Evolutionary conservation across 2,113 vertebrate species (phyloP).

Genomic region (Nibea albiflora): DNA sequence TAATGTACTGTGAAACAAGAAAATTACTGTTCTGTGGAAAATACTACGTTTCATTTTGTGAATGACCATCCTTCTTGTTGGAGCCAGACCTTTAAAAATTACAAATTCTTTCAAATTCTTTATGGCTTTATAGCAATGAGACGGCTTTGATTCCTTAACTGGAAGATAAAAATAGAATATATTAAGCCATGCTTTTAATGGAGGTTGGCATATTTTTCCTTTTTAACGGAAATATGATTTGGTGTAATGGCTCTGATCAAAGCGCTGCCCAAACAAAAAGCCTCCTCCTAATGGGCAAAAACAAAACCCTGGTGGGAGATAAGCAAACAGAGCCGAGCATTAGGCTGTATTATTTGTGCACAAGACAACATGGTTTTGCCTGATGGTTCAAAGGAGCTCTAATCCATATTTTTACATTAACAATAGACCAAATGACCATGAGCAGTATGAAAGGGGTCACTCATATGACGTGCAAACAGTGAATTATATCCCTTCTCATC

Average conservation of each 20-base stretch:
- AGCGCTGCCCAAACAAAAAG: not conserved
- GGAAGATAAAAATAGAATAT: not conserved
- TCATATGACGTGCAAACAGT: not conserved
- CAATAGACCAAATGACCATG: not conserved
- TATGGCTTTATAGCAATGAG: not conserved
- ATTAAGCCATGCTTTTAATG: not conserved
- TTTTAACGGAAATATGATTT: not conserved
- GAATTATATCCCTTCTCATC: not conserved
- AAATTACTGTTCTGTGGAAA: not conserved
- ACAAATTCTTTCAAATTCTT: not conserved
- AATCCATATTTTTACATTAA: not conserved
- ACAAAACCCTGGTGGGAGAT: not conserved
- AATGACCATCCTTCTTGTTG: not conserved
- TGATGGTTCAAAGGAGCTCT: not conserved
- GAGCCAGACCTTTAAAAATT: not conserved
- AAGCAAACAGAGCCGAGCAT: not conserved
- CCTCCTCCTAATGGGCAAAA: not conserved
- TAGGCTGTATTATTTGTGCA: not conserved
- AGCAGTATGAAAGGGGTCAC: not conserved
- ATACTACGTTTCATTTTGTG: not conserved
- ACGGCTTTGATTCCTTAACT: not conserved
- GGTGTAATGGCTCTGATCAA: slow-evolving; percentile 7
- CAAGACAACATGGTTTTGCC: not conserved
- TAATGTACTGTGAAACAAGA: not conserved
- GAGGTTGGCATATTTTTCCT: not conserved